Evolutionary conservation across 1,140 invertebrate species (phyloP).

Genomic region (Cotesia chilonis): DNA sequence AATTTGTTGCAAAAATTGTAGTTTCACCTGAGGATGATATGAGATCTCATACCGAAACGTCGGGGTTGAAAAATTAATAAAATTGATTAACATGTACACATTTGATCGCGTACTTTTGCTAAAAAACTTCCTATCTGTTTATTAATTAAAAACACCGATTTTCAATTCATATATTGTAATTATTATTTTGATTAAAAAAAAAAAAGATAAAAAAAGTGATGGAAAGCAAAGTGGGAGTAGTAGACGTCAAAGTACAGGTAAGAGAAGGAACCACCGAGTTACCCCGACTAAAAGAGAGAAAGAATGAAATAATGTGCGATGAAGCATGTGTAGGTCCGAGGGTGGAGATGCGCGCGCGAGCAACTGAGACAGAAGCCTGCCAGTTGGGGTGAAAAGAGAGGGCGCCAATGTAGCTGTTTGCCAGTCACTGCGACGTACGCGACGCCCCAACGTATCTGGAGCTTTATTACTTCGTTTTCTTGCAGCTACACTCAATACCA

Average conservation of each 20-base stretch:
- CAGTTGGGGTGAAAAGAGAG: conserved; percentile 44
- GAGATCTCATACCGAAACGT: no score
- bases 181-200: no score
- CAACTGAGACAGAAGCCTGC: background rate
- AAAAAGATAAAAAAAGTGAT: background rate
- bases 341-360: background rate
- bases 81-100: no score
- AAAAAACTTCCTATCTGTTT: no score
- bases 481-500: conserved; percentile 32
- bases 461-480: conserved; percentile 52
- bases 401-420: conserved; percentile 52
- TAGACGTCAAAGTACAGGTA: conserved; percentile 21
- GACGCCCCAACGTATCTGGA: conserved; percentile 60
- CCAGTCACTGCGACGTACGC: conserved; percentile 65
- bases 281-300: conserved; percentile 11
- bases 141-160: no score
- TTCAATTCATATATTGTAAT: no score
- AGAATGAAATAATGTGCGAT: conserved; percentile 13
- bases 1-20: no score
- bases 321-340: background rate
- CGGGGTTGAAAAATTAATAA: no score
- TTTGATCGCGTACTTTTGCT: no score
- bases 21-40: no score
- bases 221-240: background rate
- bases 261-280: conserved; percentile 23